Conservation (phyloP, 1,140 invertebrate species). For the Cydia amplana region DNA sequence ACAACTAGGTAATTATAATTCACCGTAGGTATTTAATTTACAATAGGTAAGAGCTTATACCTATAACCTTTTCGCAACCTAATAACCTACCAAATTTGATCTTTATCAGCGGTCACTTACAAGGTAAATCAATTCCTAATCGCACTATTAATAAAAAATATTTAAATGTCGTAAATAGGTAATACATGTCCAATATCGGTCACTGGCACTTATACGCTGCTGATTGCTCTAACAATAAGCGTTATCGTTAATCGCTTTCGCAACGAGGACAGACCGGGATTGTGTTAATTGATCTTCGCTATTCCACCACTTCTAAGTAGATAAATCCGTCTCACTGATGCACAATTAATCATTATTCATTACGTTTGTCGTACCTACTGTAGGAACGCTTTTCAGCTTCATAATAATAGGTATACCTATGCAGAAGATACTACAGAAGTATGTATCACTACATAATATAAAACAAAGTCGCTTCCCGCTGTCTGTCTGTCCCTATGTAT, state of each 20-base stretch:
- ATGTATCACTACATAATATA: too few species aligned
- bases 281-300: background rate
- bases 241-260: conserved; percentile 23
- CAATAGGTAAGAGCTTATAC: too few species aligned
- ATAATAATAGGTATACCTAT: too few species aligned
- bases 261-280: conserved; percentile 13
- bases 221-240: conserved; percentile 18
- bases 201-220: background rate
- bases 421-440: too few species aligned
- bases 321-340: too few species aligned
- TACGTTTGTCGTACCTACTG: background rate
- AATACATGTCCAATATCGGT: background rate
- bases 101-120: background rate
- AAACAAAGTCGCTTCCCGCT: too few species aligned
- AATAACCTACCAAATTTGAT: too few species aligned
- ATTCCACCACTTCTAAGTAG: background rate
- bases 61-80: too few species aligned
- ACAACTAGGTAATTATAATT: too few species aligned
- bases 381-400: too few species aligned
- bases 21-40: too few species aligned
- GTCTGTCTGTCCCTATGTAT: too few species aligned
- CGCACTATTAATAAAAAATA: background rate
- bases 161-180: background rate
- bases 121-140: background rate
- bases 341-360: background rate